Evolutionary conservation across 64 coral and sea anemone species (phyloP), one percentile per base, ranked within the genome.

Genomic region (Hydrozoanthus tunicans): DNA sequence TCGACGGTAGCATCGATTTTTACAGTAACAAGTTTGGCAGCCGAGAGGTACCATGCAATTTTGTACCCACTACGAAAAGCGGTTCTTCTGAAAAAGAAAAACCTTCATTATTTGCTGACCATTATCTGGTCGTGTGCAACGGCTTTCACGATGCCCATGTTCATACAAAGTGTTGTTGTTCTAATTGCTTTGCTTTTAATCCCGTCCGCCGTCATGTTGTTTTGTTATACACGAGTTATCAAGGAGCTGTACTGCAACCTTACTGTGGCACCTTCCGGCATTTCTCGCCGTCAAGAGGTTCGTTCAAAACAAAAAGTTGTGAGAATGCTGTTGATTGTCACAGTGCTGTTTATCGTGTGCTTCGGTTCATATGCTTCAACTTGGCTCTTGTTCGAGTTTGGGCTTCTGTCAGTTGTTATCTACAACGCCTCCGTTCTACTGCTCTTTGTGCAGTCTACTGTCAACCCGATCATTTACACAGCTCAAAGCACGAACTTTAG

Each of bases 401-500:
- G n/a, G 9, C 15, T 80, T 53, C 2, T 59, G 10, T n/a, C 78
- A 24, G 56, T 59, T 25, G 78, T 80, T 52, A 13, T 13, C 12
- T 80, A 80, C 56, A 80, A 80, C 56, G 56, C 56, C 9, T 23
- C 78, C 6, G 78, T 59, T 3, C 78, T 58, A 56, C 26, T 79
- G 59, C 56, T 79, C 1, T 79, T n/a, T 24, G 77, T n/a, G 20
- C 77, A 79, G 53, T 79, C 77, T 2, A 79, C 56, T 8, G 56
- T 79, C 6, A 79, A 79, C 52, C 77, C 77, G 8, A 7, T 79
- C 8, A 79, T 79, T 5, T 79, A 79, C 56, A 79, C 54, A 7
- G 77, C 6, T 79, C 77, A 79, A 10, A 79, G 77, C 52, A 79
- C 77, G 10, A 79, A 79, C n/a, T 79, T 79, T 79, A 79, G 77